A percentile compares a stretch with the other conserved stretches of the same genome.
Evolutionary conservation across 2,888 invertebrate genomes (phyloP).

Genomic region (Drosophila picticornis): DNA sequence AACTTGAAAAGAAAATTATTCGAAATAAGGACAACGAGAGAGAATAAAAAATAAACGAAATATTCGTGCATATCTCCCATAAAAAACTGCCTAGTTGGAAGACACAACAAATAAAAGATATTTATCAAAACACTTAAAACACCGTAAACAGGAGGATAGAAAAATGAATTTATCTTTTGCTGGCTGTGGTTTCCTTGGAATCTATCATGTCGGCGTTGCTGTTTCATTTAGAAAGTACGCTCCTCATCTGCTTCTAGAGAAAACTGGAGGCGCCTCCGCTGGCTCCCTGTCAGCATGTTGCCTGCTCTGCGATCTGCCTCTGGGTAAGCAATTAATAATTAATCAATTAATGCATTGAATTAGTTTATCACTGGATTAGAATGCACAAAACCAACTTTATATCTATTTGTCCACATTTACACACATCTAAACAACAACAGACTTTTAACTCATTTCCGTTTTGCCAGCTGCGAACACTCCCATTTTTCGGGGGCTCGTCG

Average conservation of each 20-base stretch:
- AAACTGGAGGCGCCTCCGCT: conserved; percentile 97
- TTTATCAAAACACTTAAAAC: neutral
- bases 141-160: neutral
- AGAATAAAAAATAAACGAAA: neutral
- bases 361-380: neutral
- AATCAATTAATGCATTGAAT: neutral
- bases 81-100: neutral
- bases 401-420: neutral
- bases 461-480: conserved; percentile 43
- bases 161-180: conserved; percentile 98
- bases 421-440: conserved; percentile 2
- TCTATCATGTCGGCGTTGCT: conserved; percentile 99
- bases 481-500: conserved; percentile 57
- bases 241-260: conserved; percentile 93
- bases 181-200: conserved; percentile 99
- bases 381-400: neutral
- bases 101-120: neutral
- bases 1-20: neutral
- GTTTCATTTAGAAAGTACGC: conserved; percentile 98
- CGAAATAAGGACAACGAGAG: neutral
- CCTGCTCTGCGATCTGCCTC: conserved; percentile 93
- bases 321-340: conserved; percentile 91
- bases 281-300: conserved; percentile 96
- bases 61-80: neutral
- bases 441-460: conserved; percentile 4